phyloP scores from a whole-genome alignment of 2,797 vertebrate genomes.

The Allobates femoralis region DNA sequence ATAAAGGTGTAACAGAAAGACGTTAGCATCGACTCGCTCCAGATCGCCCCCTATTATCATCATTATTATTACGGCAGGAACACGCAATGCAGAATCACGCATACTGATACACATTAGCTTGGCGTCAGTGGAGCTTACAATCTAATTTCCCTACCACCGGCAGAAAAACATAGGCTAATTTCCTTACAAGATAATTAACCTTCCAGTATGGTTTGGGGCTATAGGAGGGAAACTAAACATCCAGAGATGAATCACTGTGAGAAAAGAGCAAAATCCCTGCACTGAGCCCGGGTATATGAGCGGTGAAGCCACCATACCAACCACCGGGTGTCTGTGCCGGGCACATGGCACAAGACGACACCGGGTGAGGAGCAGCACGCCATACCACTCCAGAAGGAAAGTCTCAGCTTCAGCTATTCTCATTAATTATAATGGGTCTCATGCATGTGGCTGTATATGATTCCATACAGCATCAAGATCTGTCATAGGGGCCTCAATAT shows the following conservation, averaged over 20 bases:
- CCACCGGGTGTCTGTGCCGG: not conserved
- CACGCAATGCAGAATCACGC: not conserved
- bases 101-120: not conserved
- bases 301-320: not conserved
- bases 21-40: not conserved
- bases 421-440: not conserved
- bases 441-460: not conserved
- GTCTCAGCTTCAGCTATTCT: not conserved
- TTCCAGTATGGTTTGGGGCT: not conserved
- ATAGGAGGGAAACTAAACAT: not conserved
- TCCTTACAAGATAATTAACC: conserved; percentile 8
- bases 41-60: conserved; percentile 2
- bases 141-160: conserved; percentile 17
- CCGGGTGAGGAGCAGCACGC: not conserved
- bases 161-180: not conserved
- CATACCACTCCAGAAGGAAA: not conserved
- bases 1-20: conserved; percentile 15
- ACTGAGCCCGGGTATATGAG: not conserved
- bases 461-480: not conserved
- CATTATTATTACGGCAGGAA: not conserved
- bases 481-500: not conserved
- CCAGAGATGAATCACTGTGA: not conserved
- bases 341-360: not conserved
- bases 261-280: not conserved
- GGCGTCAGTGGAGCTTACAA: conserved; percentile 22